Evolutionary conservation across 2,797 vertebrate genomes (phyloP).

Genomic region (Enteromius mattozi): DNA sequence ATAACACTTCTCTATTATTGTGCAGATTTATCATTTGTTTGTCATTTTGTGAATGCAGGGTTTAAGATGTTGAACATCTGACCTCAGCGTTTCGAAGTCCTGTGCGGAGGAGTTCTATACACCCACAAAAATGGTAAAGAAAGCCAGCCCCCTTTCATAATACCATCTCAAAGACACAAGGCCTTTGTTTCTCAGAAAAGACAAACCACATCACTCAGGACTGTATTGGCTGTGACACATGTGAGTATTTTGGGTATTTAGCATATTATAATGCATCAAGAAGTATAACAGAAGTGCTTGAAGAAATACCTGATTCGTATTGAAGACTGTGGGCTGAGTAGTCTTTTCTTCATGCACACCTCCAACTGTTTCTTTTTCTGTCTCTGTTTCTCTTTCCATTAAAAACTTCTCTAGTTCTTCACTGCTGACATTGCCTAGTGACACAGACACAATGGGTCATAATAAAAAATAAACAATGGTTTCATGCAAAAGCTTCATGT

Average conservation of each 20-base stretch:
- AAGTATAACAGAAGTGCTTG: not conserved
- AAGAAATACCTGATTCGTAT: conserved; percentile 37
- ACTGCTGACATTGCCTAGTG: conserved; percentile 61
- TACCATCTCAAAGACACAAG: conserved; percentile 8
- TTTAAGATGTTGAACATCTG: conserved; percentile 6
- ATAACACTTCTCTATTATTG: conserved; percentile 35
- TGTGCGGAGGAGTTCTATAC: conserved; percentile 40
- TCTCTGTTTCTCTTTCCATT: not conserved
- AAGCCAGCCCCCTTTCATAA: conserved; percentile 10
- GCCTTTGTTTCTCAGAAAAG: conserved; percentile 6
- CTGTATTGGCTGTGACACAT: not conserved
- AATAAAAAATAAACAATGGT: not conserved
- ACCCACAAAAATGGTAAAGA: conserved; percentile 33
- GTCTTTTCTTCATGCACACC: not conserved
- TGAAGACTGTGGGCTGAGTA: not conserved
- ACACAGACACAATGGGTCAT: conserved; percentile 4
- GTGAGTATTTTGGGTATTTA: not conserved
- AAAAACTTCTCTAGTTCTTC: conserved; percentile 57
- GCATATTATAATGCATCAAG: not conserved
- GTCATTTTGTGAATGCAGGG: conserved; percentile 10
- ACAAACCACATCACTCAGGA: not conserved
- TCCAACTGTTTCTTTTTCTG: conserved; percentile 15
- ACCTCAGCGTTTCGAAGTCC: conserved; percentile 14
- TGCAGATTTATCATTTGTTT: conserved; percentile 37
- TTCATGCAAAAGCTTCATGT: not conserved